These are phyloP conservation scores for Riptortus pedestris DNA, from an alignment of 1,140 invertebrate species.

Conservation along the genomic window DNA sequence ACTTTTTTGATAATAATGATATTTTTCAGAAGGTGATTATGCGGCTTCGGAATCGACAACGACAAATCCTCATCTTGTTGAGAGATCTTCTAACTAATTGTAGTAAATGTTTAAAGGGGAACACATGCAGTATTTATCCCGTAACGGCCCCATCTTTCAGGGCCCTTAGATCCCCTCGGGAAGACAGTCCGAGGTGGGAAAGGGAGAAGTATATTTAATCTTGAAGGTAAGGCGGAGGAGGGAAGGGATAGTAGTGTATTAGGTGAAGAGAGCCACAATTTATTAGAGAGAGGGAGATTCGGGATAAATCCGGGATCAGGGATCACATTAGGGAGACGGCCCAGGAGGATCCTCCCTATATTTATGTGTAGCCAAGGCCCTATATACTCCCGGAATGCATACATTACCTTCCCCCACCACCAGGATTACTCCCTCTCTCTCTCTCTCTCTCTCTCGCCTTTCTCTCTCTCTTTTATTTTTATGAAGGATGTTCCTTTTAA, in stretches of 20 bases:
- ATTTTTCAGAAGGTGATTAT: too few relatives aligned
- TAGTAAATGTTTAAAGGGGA: too few relatives aligned
- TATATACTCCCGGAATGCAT: slow-evolving; percentile 17
- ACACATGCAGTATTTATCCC: too few relatives aligned
- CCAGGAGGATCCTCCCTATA: slow-evolving; percentile 18
- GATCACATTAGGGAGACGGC: slow-evolving; percentile 17
- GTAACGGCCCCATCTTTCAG: too few relatives aligned
- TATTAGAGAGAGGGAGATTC: slow-evolving; percentile 4
- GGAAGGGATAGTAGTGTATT: slow-evolving; percentile 9
- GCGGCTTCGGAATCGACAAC: too few relatives aligned
- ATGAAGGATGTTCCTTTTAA: slow-evolving; percentile 18
- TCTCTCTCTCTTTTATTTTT: slow-evolving; percentile 17
- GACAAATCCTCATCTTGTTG: too few relatives aligned
- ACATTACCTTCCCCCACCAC: slow-evolving; percentile 12
- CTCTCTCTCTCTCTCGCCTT: too few relatives aligned
- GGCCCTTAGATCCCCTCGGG: neutral
- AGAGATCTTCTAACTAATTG: too few relatives aligned
- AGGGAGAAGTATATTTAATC: slow-evolving; percentile 14
- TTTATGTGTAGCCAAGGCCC: slow-evolving; percentile 12
- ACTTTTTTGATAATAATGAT: too few relatives aligned
- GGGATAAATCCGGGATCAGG: slow-evolving; percentile 11
- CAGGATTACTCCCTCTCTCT: slow-evolving; percentile 1
- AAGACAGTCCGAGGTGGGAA: neutral
- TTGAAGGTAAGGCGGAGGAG: neutral
- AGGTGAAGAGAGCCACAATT: slow-evolving; percentile 16